Evolutionary conservation across 2,888 invertebrate genomes (phyloP), one percentile per base, ranked within the genome.

Genomic region (Melieria picta): DNA sequence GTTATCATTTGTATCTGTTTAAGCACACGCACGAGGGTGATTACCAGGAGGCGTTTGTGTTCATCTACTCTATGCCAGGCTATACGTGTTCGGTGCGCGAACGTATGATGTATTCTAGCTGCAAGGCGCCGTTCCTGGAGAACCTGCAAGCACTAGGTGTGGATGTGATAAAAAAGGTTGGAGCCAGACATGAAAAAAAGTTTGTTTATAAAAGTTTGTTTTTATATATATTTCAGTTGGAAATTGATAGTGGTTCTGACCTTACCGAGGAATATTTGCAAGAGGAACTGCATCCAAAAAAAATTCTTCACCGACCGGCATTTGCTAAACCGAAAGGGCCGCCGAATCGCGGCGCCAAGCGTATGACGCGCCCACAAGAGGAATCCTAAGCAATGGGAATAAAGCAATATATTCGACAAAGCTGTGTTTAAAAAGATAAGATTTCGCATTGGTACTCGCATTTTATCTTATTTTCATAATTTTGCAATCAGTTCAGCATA

Each of bases 1-100:
- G 98, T 79, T 99, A 98, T 88, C 98, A 99, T 87, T 88, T 99
- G 50, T 86, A 80, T 74, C 91, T 92, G 79, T 98, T 95, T 87
- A 93, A 93, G 80, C 98, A 99, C 85, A 93, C 94, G 0, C 94
- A 97, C 82, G 98, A 98, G 86, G 97, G 97, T 45, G 96, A 97
- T 84, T 94, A 93, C 79, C 88, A 93, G 85, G 94, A 97, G 83
- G 94, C 92, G 82, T 91, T 92, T 86, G 93, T 99, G 74, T 99
- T 99, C 87, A 95, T 99, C 82, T 99, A 99, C 88, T 97, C 98
- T 7, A 97, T 99, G 95, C 99, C 99, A 4, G 98, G 98, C 5
- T 98, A 97, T 86, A 93, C 90, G 75, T 97, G 97, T 86, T 93
- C 97, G 75, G 96, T 99, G 80, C 98, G 97, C 83, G 99, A 99